Percentiles rank a stretch among this genome's conserved stretches.
These are phyloP conservation scores for Acinonyx jubatus DNA, from an alignment of 2,113 vertebrate genomes.

Conservation along the genomic window DNA sequence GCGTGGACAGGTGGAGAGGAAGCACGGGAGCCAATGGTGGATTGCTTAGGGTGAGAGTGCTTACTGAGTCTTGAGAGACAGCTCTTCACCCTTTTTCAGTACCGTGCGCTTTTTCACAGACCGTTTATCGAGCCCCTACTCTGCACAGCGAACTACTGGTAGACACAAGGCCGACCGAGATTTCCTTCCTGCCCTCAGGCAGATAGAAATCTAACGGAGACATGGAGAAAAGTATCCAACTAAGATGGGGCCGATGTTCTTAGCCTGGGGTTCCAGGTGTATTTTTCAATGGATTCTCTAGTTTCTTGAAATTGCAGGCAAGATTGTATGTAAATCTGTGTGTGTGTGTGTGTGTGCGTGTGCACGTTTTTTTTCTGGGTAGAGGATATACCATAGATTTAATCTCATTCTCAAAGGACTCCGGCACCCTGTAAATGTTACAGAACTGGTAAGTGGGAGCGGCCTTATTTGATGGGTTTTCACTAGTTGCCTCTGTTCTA, in stretches of 20 bases:
- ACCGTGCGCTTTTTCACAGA: background rate
- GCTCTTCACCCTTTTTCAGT: background rate
- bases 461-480: background rate
- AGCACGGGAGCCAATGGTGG: too few relatives aligned
- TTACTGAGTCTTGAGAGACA: too few relatives aligned
- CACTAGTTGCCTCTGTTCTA: background rate
- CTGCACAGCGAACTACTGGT: background rate
- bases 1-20: background rate
- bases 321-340: fast-evolving
- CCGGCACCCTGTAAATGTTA: background rate
- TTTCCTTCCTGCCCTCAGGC: background rate
- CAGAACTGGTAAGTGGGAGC: background rate
- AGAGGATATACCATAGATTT: background rate
- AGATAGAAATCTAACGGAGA: background rate
- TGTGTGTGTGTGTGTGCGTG: too few relatives aligned
- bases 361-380: background rate
- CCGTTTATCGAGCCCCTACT: background rate
- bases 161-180: background rate
- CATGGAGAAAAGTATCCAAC: background rate
- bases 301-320: background rate
- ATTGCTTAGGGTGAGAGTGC: background rate
- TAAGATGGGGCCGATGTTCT: background rate
- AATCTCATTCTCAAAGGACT: background rate
- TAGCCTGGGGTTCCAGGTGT: background rate
- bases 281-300: background rate